Conservation (phyloP, 2,888 invertebrate genomes). For the Cephonodes hylas region DNA sequence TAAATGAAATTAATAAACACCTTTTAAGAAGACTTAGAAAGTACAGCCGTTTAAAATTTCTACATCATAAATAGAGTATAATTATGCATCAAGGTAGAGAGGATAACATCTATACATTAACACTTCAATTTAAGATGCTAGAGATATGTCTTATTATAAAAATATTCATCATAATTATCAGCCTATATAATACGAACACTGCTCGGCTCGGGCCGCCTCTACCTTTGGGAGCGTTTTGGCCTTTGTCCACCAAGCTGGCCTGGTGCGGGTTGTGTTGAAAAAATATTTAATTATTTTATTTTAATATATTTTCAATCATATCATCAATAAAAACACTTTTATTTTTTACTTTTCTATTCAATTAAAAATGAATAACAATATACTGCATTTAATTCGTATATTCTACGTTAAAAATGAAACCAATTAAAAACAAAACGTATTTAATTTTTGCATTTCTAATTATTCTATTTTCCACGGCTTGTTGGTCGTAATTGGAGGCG, state of each 20-base stretch:
- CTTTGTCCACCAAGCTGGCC: too few species aligned
- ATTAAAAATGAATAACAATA: too few species aligned
- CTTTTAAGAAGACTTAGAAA: neutral
- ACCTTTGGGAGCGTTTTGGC: too few species aligned
- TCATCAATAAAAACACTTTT: too few species aligned
- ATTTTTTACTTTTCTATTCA: neutral
- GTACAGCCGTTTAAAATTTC: neutral
- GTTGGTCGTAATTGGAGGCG: neutral
- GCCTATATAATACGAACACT: too few species aligned
- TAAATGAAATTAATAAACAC: neutral
- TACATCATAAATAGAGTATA: neutral
- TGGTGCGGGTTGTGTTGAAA: too few species aligned
- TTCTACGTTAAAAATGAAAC: neutral
- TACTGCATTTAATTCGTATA: neutral
- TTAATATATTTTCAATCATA: neutral
- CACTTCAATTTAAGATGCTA: neutral
- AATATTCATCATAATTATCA: too few species aligned
- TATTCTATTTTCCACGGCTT: too few species aligned
- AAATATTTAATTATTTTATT: neutral
- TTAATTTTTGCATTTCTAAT: neutral
- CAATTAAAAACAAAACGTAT: neutral
- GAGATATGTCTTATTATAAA: neutral
- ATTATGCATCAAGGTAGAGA: neutral
- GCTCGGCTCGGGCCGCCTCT: too few species aligned
- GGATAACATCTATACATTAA: neutral